These are phyloP conservation scores for Tetraodon nigroviridis DNA, from an alignment of 2,113 vertebrate genomes.

Conservation along the genomic window DNA sequence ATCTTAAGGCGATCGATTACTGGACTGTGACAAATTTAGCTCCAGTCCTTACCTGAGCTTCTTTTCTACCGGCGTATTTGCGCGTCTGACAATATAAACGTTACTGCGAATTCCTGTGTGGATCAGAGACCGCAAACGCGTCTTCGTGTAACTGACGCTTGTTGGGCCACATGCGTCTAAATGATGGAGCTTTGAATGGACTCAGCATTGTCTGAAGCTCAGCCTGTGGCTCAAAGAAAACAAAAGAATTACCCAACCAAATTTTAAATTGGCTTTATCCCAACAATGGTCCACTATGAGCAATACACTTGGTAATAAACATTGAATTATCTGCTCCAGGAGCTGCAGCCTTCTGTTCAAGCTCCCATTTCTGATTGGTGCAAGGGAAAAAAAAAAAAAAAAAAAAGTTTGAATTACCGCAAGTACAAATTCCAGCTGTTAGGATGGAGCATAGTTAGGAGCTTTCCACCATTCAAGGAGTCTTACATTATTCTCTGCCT, in stretches of 20 bases:
- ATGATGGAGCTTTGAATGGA: neutral
- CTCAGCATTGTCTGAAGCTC: neutral
- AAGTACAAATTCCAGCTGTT: constrained; percentile 89
- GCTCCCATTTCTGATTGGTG: constrained; percentile 72
- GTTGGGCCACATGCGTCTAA: neutral
- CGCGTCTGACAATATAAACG: neutral
- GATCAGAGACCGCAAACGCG: constrained; percentile 24
- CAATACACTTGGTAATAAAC: neutral
- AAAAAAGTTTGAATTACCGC: constrained; percentile 85
- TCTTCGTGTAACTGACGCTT: constrained; percentile 4
- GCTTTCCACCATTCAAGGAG: constrained; percentile 82
- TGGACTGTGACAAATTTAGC: constrained; percentile 48
- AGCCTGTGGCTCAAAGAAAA: neutral
- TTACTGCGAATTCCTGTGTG: too few relatives aligned
- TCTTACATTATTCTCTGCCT: constrained; percentile 75
- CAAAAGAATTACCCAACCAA: constrained; percentile 7
- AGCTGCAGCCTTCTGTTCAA: constrained; percentile 57
- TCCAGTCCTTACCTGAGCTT: constrained; percentile 9
- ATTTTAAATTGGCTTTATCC: constrained; percentile 27
- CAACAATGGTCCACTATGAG: constrained; percentile 19
- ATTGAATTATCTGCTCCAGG: constrained; percentile 50
- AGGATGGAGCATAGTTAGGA: constrained; percentile 80
- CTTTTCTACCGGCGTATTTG: neutral
- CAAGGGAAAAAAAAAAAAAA: constrained; percentile 61
- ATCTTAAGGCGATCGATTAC: constrained; percentile 55